Percentiles rank a stretch among this genome's conserved stretches.
phyloP scores from a whole-genome alignment of 2,888 invertebrate species.

The Lithophane ornitopus region DNA sequence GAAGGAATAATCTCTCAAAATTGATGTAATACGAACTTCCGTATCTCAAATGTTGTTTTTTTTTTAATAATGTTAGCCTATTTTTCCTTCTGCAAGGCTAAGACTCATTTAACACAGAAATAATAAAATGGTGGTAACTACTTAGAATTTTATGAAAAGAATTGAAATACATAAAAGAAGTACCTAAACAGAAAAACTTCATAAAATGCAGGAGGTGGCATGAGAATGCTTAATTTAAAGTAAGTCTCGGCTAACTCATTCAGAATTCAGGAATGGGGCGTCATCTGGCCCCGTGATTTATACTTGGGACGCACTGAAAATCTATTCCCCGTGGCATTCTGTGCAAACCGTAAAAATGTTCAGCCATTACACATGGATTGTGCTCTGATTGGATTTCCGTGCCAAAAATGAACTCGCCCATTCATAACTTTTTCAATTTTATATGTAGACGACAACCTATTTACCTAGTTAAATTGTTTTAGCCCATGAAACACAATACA shows the following conservation, averaged over 20 bases:
- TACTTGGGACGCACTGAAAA: constrained; percentile 78
- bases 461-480: constrained; percentile 14
- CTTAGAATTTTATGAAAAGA: constrained; percentile 3
- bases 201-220: constrained; percentile 58
- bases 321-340: constrained; percentile 68
- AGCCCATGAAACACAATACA: background rate
- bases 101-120: too few relatives aligned
- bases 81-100: background rate
- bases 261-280: constrained; percentile 83
- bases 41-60: constrained; percentile 10
- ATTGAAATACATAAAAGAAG: constrained; percentile 37
- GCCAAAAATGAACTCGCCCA: constrained; percentile 35
- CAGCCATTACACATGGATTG: constrained; percentile 68
- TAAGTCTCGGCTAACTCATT: constrained; percentile 76
- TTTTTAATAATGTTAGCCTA: background rate
- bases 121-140: too few relatives aligned
- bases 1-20: constrained; percentile 27
- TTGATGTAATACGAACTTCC: constrained; percentile 18
- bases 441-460: background rate
- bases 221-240: constrained; percentile 70
- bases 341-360: constrained; percentile 67
- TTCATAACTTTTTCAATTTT: constrained; percentile 45
- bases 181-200: constrained; percentile 34
- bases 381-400: constrained; percentile 56
- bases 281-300: constrained; percentile 85